Evolutionary conservation across 2,888 invertebrate genomes (phyloP).

Genomic region (Galerucella calmariensis): DNA sequence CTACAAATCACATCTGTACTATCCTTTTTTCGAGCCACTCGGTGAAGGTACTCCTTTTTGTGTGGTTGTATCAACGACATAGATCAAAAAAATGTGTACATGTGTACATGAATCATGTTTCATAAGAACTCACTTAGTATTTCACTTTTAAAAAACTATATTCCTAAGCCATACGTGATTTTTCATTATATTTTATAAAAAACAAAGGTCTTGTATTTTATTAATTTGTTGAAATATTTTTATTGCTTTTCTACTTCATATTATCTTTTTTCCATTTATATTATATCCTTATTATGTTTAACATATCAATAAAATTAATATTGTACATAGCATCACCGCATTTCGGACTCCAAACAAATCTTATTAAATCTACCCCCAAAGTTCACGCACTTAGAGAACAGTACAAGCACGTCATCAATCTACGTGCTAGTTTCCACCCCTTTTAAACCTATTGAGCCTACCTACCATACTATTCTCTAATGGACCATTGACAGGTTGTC

Average conservation of each 20-base stretch:
- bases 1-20: too few relatives aligned
- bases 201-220: neutral
- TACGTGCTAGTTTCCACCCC: neutral
- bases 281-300: slow-evolving; percentile 23
- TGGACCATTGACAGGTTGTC: too few relatives aligned
- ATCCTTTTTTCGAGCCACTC: too few relatives aligned
- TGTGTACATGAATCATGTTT: too few relatives aligned
- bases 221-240: neutral
- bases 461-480: too few relatives aligned
- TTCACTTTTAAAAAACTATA: too few relatives aligned
- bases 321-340: slow-evolving; percentile 30
- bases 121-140: too few relatives aligned
- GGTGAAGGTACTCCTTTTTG: too few relatives aligned
- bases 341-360: slow-evolving; percentile 1
- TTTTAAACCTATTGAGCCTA: too few relatives aligned
- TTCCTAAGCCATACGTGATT: neutral
- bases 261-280: neutral
- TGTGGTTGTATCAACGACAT: too few relatives aligned
- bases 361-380: neutral
- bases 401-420: too few relatives aligned
- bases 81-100: too few relatives aligned
- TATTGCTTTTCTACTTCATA: neutral
- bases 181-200: neutral
- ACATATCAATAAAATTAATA: slow-evolving; percentile 31
- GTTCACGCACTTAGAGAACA: neutral